Conservation (phyloP, 2,113 vertebrate species). For the Seriola quinqueradiata region DNA sequence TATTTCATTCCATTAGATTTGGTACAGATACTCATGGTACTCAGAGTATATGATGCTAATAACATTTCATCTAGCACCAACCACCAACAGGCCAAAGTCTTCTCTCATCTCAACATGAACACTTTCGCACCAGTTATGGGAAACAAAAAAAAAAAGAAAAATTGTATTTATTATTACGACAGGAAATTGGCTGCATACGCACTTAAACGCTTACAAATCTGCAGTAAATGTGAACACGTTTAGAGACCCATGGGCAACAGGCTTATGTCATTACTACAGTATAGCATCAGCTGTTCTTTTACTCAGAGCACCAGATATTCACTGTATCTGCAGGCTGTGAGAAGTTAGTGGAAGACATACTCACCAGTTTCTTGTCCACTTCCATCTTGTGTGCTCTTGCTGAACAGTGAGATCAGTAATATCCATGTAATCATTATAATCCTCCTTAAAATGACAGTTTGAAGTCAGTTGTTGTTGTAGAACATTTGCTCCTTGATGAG, state of each 20-base stretch:
- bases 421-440: slow-evolving; percentile 44
- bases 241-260: not conserved
- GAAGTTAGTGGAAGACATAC: not conserved
- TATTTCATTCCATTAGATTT: too few species aligned
- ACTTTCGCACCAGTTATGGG: too few species aligned
- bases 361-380: slow-evolving; percentile 41
- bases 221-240: not conserved
- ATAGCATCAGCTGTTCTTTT: not conserved
- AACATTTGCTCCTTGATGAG: not conserved
- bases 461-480: not conserved
- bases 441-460: not conserved
- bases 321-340: not conserved
- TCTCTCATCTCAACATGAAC: too few species aligned
- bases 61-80: too few species aligned
- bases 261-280: not conserved
- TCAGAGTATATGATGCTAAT: too few species aligned
- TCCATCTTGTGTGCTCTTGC: slow-evolving; percentile 21
- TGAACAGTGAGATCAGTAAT: slow-evolving; percentile 36
- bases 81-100: too few species aligned
- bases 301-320: not conserved
- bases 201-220: too few species aligned
- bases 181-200: too few species aligned
- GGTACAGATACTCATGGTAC: too few species aligned
- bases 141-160: too few species aligned
- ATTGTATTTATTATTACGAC: too few species aligned